Evolutionary conservation across 2,888 invertebrate genomes (phyloP).

Genomic region (Steinernema hermaphroditum): DNA sequence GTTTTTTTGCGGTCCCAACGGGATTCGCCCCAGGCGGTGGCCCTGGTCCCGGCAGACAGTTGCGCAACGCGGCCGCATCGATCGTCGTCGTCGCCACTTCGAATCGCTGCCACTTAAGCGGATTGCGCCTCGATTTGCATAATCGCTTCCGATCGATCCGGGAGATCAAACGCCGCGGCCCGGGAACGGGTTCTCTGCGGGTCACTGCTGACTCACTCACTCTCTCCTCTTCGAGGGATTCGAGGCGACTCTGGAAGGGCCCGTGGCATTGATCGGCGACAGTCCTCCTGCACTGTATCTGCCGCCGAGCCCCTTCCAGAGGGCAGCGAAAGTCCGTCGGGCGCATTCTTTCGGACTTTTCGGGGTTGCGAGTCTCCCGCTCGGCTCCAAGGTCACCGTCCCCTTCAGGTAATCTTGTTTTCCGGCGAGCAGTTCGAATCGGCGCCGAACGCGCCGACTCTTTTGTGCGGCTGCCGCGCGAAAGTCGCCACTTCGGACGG

Average conservation of each 20-base stretch:
- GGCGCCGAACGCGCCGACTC: background rate
- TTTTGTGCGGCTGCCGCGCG: background rate
- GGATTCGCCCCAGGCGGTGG: background rate
- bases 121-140: background rate
- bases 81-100: background rate
- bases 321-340: background rate
- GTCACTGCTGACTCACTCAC: background rate
- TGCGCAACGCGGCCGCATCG: background rate
- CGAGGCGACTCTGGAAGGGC: background rate
- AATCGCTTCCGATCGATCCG: background rate
- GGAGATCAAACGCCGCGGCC: background rate
- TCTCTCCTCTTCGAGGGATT: background rate
- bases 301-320: background rate
- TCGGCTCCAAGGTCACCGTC: slow-evolving; percentile 1
- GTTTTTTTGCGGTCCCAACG: background rate
- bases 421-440: background rate
- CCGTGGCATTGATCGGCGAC: background rate
- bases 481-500: background rate
- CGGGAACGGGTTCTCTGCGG: background rate
- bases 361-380: slow-evolving; percentile 5
- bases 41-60: background rate
- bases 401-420: slow-evolving; percentile 24
- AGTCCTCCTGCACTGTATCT: background rate
- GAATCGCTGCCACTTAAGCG: background rate
- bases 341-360: slow-evolving; percentile 4